A percentile compares a stretch with the other conserved stretches of the same genome.
Conservation (phyloP, 2,113 vertebrate genomes). For the Ailurus styani region DNA sequence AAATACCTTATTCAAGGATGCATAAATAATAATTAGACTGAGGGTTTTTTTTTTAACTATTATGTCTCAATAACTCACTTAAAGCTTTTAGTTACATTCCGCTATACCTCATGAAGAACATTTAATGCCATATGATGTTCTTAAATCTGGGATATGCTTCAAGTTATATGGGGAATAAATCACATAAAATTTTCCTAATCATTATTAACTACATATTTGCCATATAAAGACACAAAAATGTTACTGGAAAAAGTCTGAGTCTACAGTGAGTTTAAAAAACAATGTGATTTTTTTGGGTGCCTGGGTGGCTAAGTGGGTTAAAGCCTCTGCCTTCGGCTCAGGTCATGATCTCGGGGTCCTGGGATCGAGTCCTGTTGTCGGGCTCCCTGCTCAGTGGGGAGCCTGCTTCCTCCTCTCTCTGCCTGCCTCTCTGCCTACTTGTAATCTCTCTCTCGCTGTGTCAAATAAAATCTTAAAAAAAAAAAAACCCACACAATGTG, state of each 20-base stretch:
- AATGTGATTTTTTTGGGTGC: background rate
- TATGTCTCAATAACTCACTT: background rate
- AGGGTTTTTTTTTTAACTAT: background rate
- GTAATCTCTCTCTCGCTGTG: too few species aligned
- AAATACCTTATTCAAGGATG: background rate
- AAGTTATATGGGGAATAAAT: background rate
- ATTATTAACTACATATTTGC: background rate
- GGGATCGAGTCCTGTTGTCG: too few species aligned
- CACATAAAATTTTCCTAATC: background rate
- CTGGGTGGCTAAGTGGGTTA: too few species aligned
- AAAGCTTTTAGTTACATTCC: background rate
- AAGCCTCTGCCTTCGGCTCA: too few species aligned
- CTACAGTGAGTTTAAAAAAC: background rate
- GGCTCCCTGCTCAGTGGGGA: too few species aligned
- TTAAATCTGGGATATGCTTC: background rate
- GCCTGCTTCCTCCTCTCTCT: too few species aligned
- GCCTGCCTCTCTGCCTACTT: too few species aligned
- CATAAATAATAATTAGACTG: background rate
- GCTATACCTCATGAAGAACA: background rate
- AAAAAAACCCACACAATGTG: too few species aligned
- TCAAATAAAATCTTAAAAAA: too few species aligned
- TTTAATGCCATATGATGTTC: background rate
- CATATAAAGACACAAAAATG: background rate
- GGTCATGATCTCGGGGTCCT: too few species aligned
- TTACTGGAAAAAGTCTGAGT: background rate